Evolutionary conservation across 1,140 invertebrate genomes (phyloP).

Genomic region (Brachionus plicatilis): DNA sequence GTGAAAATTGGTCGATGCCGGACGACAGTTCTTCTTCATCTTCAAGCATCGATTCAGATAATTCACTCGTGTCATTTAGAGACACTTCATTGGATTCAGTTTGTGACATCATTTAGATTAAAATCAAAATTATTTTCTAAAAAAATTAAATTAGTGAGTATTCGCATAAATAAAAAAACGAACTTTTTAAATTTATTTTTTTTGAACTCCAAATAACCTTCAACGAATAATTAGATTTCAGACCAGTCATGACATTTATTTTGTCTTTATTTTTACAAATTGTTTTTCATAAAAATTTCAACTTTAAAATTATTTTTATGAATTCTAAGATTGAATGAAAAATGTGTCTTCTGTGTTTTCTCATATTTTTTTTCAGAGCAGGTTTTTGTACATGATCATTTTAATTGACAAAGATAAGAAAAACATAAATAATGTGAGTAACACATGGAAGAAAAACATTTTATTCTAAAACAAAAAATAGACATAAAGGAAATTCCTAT

Average conservation of each 20-base stretch:
- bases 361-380: too few species aligned
- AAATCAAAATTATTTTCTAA: background rate
- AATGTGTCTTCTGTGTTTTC: too few species aligned
- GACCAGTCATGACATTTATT: background rate
- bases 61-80: background rate
- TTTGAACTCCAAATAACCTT: conserved; percentile 18
- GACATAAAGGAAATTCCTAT: too few species aligned
- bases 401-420: too few species aligned
- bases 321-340: background rate
- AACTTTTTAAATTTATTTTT: background rate
- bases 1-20: background rate
- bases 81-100: background rate
- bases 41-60: background rate
- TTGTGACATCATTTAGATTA: background rate
- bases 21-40: background rate
- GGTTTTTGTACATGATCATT: too few species aligned
- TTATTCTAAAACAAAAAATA: too few species aligned
- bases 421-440: too few species aligned
- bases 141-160: background rate
- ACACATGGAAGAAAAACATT: too few species aligned
- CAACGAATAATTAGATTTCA: background rate
- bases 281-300: background rate
- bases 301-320: background rate
- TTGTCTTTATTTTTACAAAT: background rate
- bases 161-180: background rate